phyloP scores from a whole-genome alignment of 2,797 vertebrate genomes.

The Enteromius unitaeniatus region DNA sequence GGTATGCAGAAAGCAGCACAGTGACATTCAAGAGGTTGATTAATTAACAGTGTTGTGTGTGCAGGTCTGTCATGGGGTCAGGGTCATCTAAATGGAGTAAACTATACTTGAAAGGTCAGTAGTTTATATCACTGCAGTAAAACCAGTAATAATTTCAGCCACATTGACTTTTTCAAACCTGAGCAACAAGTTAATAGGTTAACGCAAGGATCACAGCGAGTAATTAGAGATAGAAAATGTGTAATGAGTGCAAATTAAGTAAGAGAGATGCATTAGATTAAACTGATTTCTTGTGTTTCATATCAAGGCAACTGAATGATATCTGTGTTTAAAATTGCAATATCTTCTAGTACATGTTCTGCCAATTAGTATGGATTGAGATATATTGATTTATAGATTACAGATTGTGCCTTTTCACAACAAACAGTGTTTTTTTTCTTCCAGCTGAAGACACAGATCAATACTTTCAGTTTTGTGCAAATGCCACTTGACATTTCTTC shows the following conservation, averaged over 20 bases:
- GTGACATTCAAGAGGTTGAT: slow-evolving; percentile 34
- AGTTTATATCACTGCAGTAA: slow-evolving; percentile 22
- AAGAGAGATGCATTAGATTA: neutral
- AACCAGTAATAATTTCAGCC: neutral
- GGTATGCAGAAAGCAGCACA: neutral
- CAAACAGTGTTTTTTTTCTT: neutral
- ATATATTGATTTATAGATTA: neutral
- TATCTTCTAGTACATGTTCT: neutral
- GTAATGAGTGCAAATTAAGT: no score
- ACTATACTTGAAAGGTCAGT: slow-evolving; percentile 33
- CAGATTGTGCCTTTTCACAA: neutral
- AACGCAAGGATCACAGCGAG: neutral
- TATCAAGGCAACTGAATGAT: no score
- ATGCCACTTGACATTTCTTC: no score
- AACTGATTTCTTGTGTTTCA: neutral
- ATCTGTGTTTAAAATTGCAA: neutral
- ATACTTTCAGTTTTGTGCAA: neutral
- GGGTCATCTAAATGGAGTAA: neutral
- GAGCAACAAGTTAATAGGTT: neutral
- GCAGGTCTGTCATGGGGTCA: neutral
- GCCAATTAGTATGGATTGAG: neutral
- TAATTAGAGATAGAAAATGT: neutral
- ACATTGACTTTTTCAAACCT: neutral
- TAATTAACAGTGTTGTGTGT: slow-evolving; percentile 16
- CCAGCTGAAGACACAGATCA: neutral